phyloP scores from a whole-genome alignment of 2,797 vertebrate species.

The Helarctos malayanus region DNA sequence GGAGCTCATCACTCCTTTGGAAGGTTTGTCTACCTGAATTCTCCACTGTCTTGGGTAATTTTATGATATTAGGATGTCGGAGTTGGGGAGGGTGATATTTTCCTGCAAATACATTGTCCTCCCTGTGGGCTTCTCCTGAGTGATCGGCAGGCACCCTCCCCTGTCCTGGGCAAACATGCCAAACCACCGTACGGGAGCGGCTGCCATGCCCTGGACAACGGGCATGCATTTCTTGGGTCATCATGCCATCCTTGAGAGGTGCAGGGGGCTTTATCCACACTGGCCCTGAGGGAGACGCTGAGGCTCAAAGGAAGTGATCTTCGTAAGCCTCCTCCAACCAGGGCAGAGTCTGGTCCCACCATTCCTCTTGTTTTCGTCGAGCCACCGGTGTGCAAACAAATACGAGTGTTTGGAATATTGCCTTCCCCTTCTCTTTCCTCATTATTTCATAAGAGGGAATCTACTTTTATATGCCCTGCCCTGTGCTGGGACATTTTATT shows the following conservation, averaged over 20 bases:
- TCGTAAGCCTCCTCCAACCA: too few relatives aligned
- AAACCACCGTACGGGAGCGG: too few relatives aligned
- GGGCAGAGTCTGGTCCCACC: background rate
- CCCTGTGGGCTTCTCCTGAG: background rate
- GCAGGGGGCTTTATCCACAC: background rate
- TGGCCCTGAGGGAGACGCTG: background rate
- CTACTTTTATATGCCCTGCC: background rate
- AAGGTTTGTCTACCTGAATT: background rate
- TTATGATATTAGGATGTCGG: background rate
- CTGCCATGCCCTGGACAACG: rapidly evolving
- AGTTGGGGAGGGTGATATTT: background rate
- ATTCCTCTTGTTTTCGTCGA: background rate
- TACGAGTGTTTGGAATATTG: background rate
- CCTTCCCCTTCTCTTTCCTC: background rate
- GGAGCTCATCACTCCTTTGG: background rate
- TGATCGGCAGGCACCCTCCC: background rate
- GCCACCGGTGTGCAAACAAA: background rate
- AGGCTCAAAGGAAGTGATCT: background rate
- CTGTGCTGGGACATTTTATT: background rate
- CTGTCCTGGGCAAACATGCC: too few relatives aligned
- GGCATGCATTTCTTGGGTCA: background rate
- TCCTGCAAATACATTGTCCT: background rate
- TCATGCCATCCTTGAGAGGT: background rate
- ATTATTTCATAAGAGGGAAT: background rate
- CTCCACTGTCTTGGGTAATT: background rate